Evolutionary conservation across 1,140 invertebrate species (phyloP).

Genomic region (Ceratina japonica): DNA sequence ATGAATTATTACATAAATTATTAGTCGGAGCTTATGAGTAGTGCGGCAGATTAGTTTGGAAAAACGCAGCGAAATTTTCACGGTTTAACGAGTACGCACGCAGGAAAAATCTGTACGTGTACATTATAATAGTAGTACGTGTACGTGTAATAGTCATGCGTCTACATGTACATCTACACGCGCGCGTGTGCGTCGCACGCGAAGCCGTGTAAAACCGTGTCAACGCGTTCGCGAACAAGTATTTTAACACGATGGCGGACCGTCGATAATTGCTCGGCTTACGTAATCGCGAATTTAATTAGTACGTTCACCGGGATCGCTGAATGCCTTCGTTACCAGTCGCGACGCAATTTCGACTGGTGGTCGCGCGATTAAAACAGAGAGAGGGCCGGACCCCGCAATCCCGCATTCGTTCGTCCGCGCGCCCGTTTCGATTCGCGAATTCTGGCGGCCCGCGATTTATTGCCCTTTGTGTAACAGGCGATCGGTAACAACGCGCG

Average conservation of each 20-base stretch:
- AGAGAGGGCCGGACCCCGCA: constrained; percentile 1
- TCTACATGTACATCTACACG: too few species aligned
- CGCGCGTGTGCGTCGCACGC: background rate
- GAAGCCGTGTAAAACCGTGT: constrained; percentile 30
- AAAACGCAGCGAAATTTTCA: too few species aligned
- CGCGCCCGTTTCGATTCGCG: constrained; percentile 28
- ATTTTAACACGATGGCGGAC: constrained; percentile 31
- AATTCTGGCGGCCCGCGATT: constrained; percentile 54
- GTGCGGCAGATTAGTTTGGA: too few species aligned
- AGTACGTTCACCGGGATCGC: constrained; percentile 36
- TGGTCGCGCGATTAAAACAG: constrained; percentile 52
- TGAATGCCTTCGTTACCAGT: constrained; percentile 61
- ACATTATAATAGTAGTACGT: too few species aligned
- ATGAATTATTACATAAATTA: too few species aligned
- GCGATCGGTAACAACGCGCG: constrained; percentile 25
- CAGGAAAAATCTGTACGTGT: too few species aligned
- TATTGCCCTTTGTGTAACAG: constrained; percentile 37
- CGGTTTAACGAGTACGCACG: too few species aligned
- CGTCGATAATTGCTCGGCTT: constrained; percentile 59
- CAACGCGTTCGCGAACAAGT: constrained; percentile 15
- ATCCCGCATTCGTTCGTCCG: constrained; percentile 39
- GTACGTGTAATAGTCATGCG: too few species aligned
- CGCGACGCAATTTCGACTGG: constrained; percentile 43
- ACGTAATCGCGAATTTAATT: constrained; percentile 62
- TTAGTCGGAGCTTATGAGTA: too few species aligned